Conservation (phyloP, 2,797 vertebrate species). For the Sebastes steindachneri region DNA sequence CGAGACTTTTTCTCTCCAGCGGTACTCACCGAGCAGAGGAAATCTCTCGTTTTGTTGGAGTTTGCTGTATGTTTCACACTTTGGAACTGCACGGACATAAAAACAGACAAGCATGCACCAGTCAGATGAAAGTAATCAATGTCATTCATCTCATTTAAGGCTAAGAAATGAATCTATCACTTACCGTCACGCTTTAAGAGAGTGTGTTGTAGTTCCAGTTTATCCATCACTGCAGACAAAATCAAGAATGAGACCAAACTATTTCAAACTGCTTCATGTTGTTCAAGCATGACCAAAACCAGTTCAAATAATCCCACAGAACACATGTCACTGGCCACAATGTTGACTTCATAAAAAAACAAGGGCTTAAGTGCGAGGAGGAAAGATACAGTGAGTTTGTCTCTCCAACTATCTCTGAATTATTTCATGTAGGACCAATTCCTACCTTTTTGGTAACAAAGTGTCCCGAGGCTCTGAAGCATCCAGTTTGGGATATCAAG, state of each 20-base stretch:
- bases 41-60: constrained; percentile 29
- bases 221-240: constrained; percentile 47
- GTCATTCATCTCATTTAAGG: not conserved
- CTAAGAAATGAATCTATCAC: not conserved
- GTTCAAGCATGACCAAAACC: not conserved
- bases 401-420: not conserved
- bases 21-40: constrained; percentile 69
- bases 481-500: constrained; percentile 50
- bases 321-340: not conserved
- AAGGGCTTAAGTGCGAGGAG: not conserved
- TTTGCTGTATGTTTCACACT: constrained; percentile 12
- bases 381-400: not conserved
- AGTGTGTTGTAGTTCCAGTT: not conserved
- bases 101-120: not conserved
- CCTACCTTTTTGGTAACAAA: constrained; percentile 32
- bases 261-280: not conserved
- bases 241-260: not conserved
- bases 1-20: not conserved
- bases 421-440: not conserved
- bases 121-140: not conserved
- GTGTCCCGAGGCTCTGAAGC: not conserved
- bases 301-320: not conserved
- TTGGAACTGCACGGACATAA: constrained; percentile 48
- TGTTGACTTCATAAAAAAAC: not conserved
- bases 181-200: constrained; percentile 26